Percentiles rank a stretch among this genome's conserved stretches.
Evolutionary conservation across 2,113 vertebrate species (phyloP).

Genomic region (Labeo rohita): DNA sequence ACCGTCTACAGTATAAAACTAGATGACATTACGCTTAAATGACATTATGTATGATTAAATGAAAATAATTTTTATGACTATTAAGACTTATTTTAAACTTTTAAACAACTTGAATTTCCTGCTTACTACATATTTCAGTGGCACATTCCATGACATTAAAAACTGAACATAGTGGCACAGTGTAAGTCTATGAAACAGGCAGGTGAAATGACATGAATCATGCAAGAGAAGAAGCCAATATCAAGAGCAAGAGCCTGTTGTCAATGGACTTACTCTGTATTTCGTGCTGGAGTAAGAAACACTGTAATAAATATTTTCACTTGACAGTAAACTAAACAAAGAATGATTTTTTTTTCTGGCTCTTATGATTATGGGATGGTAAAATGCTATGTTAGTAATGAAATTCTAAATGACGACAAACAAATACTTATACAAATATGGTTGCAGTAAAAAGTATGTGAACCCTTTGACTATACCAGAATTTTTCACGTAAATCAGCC

Average conservation of each 20-base stretch:
- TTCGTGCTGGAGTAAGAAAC: constrained; percentile 24
- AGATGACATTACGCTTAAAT: neutral
- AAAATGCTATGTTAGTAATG: constrained; percentile 44
- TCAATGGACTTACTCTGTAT: constrained; percentile 77
- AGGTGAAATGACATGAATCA: constrained; percentile 54
- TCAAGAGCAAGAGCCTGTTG: constrained; percentile 70
- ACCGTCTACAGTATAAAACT: neutral
- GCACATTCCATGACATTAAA: constrained; percentile 36
- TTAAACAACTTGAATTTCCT: neutral
- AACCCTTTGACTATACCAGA: neutral
- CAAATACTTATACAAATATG: neutral
- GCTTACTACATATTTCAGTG: neutral
- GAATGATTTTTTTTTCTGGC: neutral
- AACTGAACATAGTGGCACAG: constrained; percentile 19
- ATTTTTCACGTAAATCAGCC: neutral
- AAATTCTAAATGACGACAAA: constrained; percentile 31
- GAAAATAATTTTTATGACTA: neutral
- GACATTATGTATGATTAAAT: neutral
- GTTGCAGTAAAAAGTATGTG: neutral
- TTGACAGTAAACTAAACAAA: neutral
- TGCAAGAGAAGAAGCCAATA: constrained; percentile 64
- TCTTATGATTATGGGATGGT: constrained; percentile 39
- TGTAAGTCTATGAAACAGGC: constrained; percentile 19
- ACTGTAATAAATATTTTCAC: neutral
- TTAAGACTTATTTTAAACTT: neutral